Conservation (phyloP, 2,888 invertebrate genomes). For the Spatulosminthurus flaviceps region DNA sequence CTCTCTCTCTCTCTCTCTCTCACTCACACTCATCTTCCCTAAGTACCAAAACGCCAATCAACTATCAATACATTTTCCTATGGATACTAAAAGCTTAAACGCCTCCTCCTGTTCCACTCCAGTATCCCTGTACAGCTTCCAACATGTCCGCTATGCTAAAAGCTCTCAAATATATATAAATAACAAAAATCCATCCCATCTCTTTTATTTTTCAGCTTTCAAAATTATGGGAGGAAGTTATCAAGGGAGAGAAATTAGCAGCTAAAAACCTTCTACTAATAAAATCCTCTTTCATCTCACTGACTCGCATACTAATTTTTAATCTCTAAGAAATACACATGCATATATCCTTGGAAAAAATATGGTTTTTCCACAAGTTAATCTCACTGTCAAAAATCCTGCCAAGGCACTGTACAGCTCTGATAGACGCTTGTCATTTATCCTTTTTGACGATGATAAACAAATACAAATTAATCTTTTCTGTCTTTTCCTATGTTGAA, state of each 20-base stretch:
- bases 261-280: background rate
- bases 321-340: background rate
- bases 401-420: background rate
- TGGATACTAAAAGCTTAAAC: background rate
- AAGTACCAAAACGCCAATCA: conserved; percentile 55
- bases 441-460: background rate
- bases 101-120: conserved; percentile 1
- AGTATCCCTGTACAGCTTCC: background rate
- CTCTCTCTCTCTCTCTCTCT: too few species aligned
- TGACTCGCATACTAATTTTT: conserved; percentile 1
- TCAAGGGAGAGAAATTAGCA: background rate
- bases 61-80: conserved; percentile 47
- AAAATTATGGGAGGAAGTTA: too few species aligned
- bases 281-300: background rate
- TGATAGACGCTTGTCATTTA: conserved; percentile 1
- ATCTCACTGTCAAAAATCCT: background rate
- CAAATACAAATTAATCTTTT: background rate
- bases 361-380: background rate
- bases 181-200: too few species aligned
- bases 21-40: too few species aligned
- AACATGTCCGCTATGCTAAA: background rate
- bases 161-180: too few species aligned
- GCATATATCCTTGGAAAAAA: background rate
- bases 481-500: too few species aligned
- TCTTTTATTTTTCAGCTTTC: too few species aligned